Evolutionary conservation across 2,797 vertebrate species (phyloP).

Genomic region (Acridotheres tristis): DNA sequence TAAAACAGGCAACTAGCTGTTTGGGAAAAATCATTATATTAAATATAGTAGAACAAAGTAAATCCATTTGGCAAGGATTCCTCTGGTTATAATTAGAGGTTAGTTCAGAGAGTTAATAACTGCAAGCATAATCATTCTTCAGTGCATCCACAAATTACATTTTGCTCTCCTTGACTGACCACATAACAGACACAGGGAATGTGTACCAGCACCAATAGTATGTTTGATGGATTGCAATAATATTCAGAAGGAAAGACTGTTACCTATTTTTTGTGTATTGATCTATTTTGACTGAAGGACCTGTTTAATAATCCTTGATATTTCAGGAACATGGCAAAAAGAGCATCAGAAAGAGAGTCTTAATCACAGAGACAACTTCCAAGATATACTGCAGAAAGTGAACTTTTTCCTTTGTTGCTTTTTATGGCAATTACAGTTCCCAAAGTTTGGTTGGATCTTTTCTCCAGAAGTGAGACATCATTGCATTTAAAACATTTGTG

Average conservation of each 20-base stretch:
- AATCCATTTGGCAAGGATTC: background rate
- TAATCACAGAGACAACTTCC: background rate
- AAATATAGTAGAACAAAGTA: background rate
- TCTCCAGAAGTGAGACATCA: background rate
- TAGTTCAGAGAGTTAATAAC: background rate
- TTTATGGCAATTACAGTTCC: background rate
- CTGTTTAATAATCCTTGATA: background rate
- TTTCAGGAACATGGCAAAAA: background rate
- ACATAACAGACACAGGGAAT: background rate
- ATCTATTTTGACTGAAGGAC: conserved; percentile 13
- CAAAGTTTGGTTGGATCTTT: background rate
- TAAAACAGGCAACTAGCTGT: background rate
- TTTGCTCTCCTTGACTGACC: background rate
- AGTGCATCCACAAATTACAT: background rate
- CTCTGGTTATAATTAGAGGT: background rate
- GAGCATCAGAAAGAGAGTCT: background rate
- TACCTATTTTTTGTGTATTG: background rate
- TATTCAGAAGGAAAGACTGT: background rate
- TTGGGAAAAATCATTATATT: background rate
- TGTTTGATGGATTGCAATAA: background rate
- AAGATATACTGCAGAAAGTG: background rate
- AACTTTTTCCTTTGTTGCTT: background rate
- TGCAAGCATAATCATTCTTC: background rate
- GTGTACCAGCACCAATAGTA: background rate
- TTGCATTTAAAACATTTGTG: background rate